A percentile compares a stretch with the other conserved stretches of the same genome.
Evolutionary conservation across 1,140 invertebrate genomes (phyloP).

Genomic region (Hypsibius dujardini): DNA sequence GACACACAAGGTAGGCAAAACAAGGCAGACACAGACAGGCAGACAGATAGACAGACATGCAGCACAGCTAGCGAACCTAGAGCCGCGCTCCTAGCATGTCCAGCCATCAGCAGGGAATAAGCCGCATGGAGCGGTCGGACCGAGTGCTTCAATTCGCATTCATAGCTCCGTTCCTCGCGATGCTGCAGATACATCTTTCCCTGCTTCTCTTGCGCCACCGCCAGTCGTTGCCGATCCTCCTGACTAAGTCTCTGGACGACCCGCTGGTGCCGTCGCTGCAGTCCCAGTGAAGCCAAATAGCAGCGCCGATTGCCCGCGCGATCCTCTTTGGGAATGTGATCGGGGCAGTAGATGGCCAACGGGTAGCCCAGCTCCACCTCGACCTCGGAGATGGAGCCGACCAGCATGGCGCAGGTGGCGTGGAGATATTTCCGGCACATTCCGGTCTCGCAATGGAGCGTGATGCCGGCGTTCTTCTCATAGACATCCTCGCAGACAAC

Average conservation of each 20-base stretch:
- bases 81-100: neutral
- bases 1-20: too few species aligned
- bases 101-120: neutral
- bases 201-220: neutral
- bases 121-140: neutral
- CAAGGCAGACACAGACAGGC: too few species aligned
- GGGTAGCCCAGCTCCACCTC: constrained; percentile 9
- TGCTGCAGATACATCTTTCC: neutral
- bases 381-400: neutral
- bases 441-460: constrained; percentile 11
- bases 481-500: constrained; percentile 11
- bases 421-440: neutral
- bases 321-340: neutral
- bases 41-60: neutral
- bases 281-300: constrained; percentile 4
- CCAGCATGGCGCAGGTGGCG: constrained; percentile 16
- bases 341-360: constrained; percentile 13
- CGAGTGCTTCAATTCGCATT: neutral
- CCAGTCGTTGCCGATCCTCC: neutral
- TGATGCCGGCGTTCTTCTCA: constrained; percentile 10
- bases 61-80: neutral
- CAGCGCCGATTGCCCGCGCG: neutral
- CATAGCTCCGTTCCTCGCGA: neutral
- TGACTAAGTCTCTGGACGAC: neutral
- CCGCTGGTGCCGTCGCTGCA: neutral